Evolutionary conservation across 2,113 vertebrate genomes (phyloP), one percentile per base, ranked within the genome.

Genomic region (Ctenodactylus gundi): DNA sequence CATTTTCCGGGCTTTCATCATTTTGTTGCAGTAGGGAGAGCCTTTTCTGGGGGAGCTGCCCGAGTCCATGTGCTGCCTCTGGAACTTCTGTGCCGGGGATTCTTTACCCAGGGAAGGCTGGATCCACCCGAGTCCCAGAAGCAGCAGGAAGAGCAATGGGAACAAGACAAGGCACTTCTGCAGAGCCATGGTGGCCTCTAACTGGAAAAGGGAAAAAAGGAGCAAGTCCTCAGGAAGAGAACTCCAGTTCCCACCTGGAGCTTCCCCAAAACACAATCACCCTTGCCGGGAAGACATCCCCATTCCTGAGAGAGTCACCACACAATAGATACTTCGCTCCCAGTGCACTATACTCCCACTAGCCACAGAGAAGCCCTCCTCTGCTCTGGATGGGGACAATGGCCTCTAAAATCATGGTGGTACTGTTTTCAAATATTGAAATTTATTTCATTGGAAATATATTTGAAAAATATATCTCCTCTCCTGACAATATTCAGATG

Each of bases 41-140:
- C 4, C 58, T 57, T 0, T 12, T 46, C 0, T 12, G 23, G 55
- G 2, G 10, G 36, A 5, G 36, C 34, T 2, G 0, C 0, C 6
- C 0, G 96, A 4, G 57, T 97, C 96, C 85, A 97, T 39, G 62
- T 97, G 97, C 73, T 97, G 97, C 27, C 92, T 14, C 57, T 78
- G 44, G 36, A 97, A 97, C 77, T 88, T 97, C 70, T 1, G 1
- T 3, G 87, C 60, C 0, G 6, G 0, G 0, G 96, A 75, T n/a
- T 97, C 97, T 76, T 57, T 92, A 51, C 60, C 76, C 85, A 86
- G 39, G 2, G 86, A 86, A 76, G 65, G 58, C 64, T 92, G 94
- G 53, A 81, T 64, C 12, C 34, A 53, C 2, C 7, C 87, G 20
- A 95, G 31, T 11, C 81, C 64, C 73, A 96, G 64, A 44, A 97